Evolutionary conservation across 2,113 vertebrate genomes (phyloP).

Genomic region (Trichechus manatus): DNA sequence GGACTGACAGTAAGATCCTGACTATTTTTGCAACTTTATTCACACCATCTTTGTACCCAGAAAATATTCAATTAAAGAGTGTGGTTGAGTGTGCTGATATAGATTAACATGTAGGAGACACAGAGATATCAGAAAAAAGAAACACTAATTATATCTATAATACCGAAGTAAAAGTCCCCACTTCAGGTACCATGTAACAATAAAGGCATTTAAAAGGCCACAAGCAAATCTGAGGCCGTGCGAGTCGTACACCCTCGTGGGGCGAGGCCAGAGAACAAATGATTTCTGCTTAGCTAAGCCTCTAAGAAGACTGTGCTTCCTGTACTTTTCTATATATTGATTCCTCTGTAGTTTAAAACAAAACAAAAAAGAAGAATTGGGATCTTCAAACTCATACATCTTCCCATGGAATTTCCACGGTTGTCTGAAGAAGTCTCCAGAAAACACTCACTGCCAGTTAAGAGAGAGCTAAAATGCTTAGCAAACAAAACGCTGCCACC

Average conservation of each 20-base stretch:
- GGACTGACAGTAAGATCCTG: background rate
- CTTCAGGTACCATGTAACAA: background rate
- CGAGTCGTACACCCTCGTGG: no score
- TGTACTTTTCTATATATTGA: background rate
- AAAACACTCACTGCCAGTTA: background rate
- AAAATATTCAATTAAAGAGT: background rate
- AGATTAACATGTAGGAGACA: background rate
- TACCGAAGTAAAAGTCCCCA: background rate
- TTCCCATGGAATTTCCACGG: background rate
- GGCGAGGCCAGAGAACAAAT: background rate
- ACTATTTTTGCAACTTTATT: background rate
- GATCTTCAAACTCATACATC: background rate
- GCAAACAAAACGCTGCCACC: constrained; percentile 20
- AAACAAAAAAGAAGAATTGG: background rate
- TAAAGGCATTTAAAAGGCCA: background rate
- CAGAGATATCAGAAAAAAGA: background rate
- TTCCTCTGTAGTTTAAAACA: background rate
- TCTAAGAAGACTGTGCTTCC: background rate
- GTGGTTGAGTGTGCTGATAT: background rate
- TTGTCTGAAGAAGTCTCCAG: background rate
- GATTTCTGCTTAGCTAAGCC: background rate
- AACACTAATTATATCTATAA: background rate
- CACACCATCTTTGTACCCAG: background rate
- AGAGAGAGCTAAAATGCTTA: background rate
- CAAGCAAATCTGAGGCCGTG: background rate